Evolutionary conservation across 2,797 vertebrate species (phyloP), one percentile per base, ranked within the genome.

Genomic region (Sylvilagus floridanus): DNA sequence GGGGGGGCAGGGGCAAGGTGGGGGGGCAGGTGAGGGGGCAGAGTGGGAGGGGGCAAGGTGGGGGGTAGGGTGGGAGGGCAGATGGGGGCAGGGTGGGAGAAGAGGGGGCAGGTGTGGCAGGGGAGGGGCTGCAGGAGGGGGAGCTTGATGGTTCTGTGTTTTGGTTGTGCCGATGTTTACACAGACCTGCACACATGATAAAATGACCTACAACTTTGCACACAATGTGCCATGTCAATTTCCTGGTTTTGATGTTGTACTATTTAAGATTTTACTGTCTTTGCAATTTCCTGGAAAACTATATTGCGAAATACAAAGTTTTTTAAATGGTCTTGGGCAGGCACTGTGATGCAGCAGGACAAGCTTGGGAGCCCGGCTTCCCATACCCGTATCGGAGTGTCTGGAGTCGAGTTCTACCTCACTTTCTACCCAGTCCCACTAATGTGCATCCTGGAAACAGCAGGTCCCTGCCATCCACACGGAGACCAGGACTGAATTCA

Each of bases 181-280:
- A 2, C 4, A 14, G 2, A 16, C 52, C 50, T 19, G 13, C 26
- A 5, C 2, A 0, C 1, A 26, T 3, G 63, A 69, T 4, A 71
- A 32, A 62, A 30, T 28, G 35, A 32, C 78, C 5, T 0, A 37
- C 24, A 14, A 16, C 21, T 10, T 1, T 0, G 37, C 22, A 35
- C 12, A 37, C 35, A 19, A 16, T 3, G 2, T 32, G 5, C 28
- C 32, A 0, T 1, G 24, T 37, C 85, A 22, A 1, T 21, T 11
- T 82, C 47, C 63, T 26, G 37, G 22, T 22, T 52, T 35, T 54
- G 63, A 9, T 9, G 17, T 0, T 24, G 68, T 24, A 1, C 71
- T 7, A 0, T 9, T 16, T 16, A 10, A 57, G 54, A 14, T 19
- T 72, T 37, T 17, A 8, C 66, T 78, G 2, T 52, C 30, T 94